Evolutionary conservation across 2,797 vertebrate species (phyloP).

Genomic region (Phoxinus dragarum): DNA sequence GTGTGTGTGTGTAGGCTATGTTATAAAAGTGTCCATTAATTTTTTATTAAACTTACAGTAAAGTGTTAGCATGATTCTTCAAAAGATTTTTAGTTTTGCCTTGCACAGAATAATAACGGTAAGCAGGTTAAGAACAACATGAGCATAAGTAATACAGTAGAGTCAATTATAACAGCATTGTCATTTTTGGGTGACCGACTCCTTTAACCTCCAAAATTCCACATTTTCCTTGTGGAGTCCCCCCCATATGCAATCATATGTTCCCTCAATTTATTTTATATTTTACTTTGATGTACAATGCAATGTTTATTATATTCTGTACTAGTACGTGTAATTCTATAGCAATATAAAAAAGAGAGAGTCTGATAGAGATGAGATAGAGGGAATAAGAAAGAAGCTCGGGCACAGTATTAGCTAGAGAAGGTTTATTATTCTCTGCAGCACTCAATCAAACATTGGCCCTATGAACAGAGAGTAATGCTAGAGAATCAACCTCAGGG

Average conservation of each 20-base stretch:
- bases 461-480: slow-evolving; percentile 87
- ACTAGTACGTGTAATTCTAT: slow-evolving; percentile 17
- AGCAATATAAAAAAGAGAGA: slow-evolving; percentile 43
- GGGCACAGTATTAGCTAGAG: slow-evolving; percentile 75
- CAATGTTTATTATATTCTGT: slow-evolving; percentile 23
- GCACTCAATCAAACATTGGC: slow-evolving; percentile 88
- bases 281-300: not conserved
- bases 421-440: slow-evolving; percentile 88
- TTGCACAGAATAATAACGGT: not conserved
- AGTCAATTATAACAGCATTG: not conserved
- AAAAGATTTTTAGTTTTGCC: not conserved
- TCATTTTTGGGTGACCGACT: not conserved
- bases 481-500: slow-evolving; percentile 86
- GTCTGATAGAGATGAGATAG: slow-evolving; percentile 22
- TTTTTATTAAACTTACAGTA: not conserved
- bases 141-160: not conserved
- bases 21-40: too few relatives aligned
- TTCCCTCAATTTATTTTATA: not conserved
- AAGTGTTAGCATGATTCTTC: not conserved
- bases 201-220: not conserved
- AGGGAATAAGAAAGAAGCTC: slow-evolving; percentile 60
- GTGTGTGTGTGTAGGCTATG: too few relatives aligned
- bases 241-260: not conserved
- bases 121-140: not conserved
- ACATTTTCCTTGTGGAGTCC: not conserved